Evolutionary conservation across 2,113 vertebrate genomes (phyloP), one percentile per base, ranked within the genome.

Genomic region (Rutilus rutilus): DNA sequence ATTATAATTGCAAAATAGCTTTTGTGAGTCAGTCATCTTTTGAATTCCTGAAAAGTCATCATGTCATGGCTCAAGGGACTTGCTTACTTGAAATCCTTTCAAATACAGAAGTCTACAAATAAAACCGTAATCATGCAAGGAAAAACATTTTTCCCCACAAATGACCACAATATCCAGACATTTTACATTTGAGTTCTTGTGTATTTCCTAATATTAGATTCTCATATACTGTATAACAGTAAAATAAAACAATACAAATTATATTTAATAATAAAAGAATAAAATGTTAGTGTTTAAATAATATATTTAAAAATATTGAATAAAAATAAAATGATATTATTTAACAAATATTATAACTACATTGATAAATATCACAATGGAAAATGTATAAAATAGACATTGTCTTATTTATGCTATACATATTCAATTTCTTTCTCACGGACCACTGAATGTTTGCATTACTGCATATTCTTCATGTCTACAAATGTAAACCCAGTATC

Each of bases 71-170:
- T 76, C 47, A 76, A 19, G 45, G 47, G 45, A 54, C 47, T 54
- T 21, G 65, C 67, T 71, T 39, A 23, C 36, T 42, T 71, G 67
- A 39, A 69, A 11, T 42, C 21, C 21, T 73, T 42, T 73, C 21
- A 73, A 73, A 73, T n/a, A 73, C 69, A 73, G 36, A 39, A 71
- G 67, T 71, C 36, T 71, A 12, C 21, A 71, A 39, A n/a, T 71
- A 71, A 42, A 71, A 42, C n/a, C 21, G 0, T 11, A 12, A 73
- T 42, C 36, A 73, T 57, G 54, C 19, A 73, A 71, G 67, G 39
- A 2, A 1, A 11, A 23, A 27, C 2, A 17, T 65, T 15, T 33
- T 30, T 2, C 27, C 6, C 27, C 6, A 67, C 27, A 33, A 33
- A 67, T 33, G 1, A 67, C 64, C 64, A 67, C 17, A 67, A 33